Conservation (phyloP, 2,888 invertebrate genomes). For the Andrena fulva region DNA sequence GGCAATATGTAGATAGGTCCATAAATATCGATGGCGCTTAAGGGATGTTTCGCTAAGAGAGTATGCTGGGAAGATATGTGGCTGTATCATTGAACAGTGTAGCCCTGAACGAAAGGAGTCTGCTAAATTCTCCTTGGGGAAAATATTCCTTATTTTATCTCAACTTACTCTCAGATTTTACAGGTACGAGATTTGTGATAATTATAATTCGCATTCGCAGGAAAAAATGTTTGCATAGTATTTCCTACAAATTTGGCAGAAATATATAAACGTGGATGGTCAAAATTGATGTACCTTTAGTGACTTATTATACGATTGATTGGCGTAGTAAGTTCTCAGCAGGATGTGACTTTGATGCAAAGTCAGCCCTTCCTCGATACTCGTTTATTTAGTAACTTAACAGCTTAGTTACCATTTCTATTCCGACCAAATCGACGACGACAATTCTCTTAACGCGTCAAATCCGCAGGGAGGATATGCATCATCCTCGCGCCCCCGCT, state of each 20-base stretch:
- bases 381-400: slow-evolving; percentile 69
- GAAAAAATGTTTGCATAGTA: not conserved
- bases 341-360: slow-evolving; percentile 52
- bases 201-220: no score
- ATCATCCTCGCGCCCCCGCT: slow-evolving; percentile 25
- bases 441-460: slow-evolving; percentile 54
- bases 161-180: not conserved
- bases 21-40: slow-evolving; percentile 77
- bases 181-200: no score
- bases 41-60: slow-evolving; percentile 52
- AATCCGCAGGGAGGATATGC: slow-evolving; percentile 30
- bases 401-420: slow-evolving; percentile 70
- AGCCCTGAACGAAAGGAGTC: not conserved
- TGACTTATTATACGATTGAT: slow-evolving; percentile 37
- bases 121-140: not conserved
- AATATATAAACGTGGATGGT: not conserved
- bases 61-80: not conserved
- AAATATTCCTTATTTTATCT: not conserved
- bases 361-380: slow-evolving; percentile 31
- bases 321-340: slow-evolving; percentile 38
- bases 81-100: not conserved
- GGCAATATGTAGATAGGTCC: slow-evolving; percentile 80
- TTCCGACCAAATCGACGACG: slow-evolving; percentile 63
- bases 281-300: not conserved
- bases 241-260: not conserved